A percentile compares a stretch with the other conserved stretches of the same genome.
phyloP scores from a whole-genome alignment of 1,140 invertebrate genomes.

The Neelides sp. region DNA sequence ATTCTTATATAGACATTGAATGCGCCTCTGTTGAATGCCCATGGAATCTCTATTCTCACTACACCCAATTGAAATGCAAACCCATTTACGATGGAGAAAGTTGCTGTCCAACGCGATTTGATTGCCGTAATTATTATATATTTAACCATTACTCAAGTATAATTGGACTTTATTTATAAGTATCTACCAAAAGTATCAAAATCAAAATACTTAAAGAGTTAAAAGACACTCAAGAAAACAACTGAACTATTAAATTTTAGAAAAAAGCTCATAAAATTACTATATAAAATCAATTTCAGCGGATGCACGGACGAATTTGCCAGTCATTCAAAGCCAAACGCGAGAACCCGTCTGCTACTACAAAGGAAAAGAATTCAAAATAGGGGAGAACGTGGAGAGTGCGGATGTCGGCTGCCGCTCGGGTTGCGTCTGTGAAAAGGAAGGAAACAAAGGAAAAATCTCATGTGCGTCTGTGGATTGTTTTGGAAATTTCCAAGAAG shows the following conservation, averaged over 20 bases:
- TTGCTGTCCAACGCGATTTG: slow-evolving; percentile 32
- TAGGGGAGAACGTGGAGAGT: slow-evolving; percentile 25
- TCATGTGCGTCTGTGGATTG: slow-evolving; percentile 29
- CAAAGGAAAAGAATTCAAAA: slow-evolving; percentile 25
- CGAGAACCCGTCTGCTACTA: slow-evolving; percentile 21
- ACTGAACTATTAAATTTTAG: too few relatives aligned
- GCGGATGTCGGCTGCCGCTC: slow-evolving; percentile 22
- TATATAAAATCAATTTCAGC: too few relatives aligned
- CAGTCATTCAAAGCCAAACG: not conserved
- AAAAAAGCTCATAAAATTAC: too few relatives aligned
- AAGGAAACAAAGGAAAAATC: slow-evolving; percentile 11
- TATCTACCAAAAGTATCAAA: too few relatives aligned
- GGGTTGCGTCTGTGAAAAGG: slow-evolving; percentile 15
- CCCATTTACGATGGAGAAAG: slow-evolving; percentile 30
- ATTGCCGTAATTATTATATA: slow-evolving; percentile 31
- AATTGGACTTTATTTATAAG: not conserved
- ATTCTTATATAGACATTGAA: slow-evolving; percentile 16
- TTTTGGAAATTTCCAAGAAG: slow-evolving; percentile 24
- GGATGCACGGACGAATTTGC: not conserved
- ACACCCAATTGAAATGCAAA: slow-evolving; percentile 25
- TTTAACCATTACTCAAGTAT: too few relatives aligned
- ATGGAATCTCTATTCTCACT: slow-evolving; percentile 25
- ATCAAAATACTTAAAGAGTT: too few relatives aligned
- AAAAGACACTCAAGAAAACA: too few relatives aligned
- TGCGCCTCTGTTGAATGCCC: slow-evolving; percentile 29